Evolutionary conservation across 2,888 invertebrate species (phyloP), one percentile per base, ranked within the genome.

Genomic region (Augiades crinisus): DNA sequence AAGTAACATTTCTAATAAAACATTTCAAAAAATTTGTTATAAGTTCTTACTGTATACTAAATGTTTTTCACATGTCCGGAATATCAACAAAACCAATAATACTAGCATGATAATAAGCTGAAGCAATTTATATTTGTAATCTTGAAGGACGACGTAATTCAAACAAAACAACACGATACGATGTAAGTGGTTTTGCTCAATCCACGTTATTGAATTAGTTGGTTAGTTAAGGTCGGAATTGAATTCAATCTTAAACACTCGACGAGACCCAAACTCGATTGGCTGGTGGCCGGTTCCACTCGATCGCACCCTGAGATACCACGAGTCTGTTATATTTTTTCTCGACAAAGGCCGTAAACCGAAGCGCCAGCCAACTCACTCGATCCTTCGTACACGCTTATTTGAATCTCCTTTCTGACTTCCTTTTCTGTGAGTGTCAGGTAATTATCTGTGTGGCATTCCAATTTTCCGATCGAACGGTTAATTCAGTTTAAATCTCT

Each of bases 401-500:
- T 88, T 87, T 87, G 86, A 87, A 87, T 87, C 84, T 77, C 72
- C 75, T 80, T 81, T 80, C 83, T 78, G 83, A 81, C 79, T 85
- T 86, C 87, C 86, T 89, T 84, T 84, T 81, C 88, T 89, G 89
- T 88, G 88, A 88, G 88, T 89, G 89, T 89, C 89, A 89, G 88
- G 86, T 89, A 89, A 89, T 89, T 89, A 89, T 89, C 88, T 88
- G 82, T 87, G 88, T 86, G 88, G 88, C 87, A 85, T 88, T 87
- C 85, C 89, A 89, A 88, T 89, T 89, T 89, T 89, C 87, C 88
- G 85, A 87, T 87, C 85, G 88, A 89, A 87, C 76, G 86, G 86
- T 81, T 87, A 89, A 88, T 84, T 89, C 87, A 87, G 84, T 88
- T 89, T 88, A 88, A 89, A 88, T 89, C 86, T 87, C 79, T 85